These are phyloP conservation scores for Nineta flava DNA, from an alignment of 2,888 invertebrate genomes.

Conservation along the genomic window DNA sequence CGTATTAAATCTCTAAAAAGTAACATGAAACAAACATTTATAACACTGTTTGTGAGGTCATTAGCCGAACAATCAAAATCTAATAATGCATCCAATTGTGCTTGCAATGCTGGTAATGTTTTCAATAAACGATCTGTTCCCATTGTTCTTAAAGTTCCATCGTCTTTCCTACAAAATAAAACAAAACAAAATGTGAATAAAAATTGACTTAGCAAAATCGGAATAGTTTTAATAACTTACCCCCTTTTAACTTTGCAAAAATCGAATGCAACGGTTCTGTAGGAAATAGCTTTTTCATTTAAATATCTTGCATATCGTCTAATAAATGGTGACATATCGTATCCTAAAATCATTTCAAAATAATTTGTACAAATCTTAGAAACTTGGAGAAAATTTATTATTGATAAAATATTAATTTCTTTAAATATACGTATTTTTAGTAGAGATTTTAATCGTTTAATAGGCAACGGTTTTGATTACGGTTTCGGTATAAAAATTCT, in stretches of 20 bases:
- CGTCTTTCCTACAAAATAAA: conserved; percentile 64
- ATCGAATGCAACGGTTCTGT: conserved; percentile 95
- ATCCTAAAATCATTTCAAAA: conserved; percentile 45
- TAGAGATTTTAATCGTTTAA: too few relatives aligned
- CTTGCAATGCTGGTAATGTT: conserved; percentile 88
- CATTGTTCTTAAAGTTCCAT: conserved; percentile 94
- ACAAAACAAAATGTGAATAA: background rate
- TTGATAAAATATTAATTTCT: too few relatives aligned
- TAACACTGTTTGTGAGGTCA: conserved; percentile 89
- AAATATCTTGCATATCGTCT: conserved; percentile 95
- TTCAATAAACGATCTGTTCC: conserved; percentile 92
- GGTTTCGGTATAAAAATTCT: too few relatives aligned
- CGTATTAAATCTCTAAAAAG: conserved; percentile 72
- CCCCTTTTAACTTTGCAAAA: conserved; percentile 99
- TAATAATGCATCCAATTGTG: conserved; percentile 84
- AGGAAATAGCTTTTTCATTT: conserved; percentile 97
- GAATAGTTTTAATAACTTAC: conserved; percentile 36
- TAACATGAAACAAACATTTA: conserved; percentile 70
- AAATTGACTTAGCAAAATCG: background rate
- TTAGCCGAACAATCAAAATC: conserved; percentile 96
- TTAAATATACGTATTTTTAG: too few relatives aligned
- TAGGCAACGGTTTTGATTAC: too few relatives aligned
- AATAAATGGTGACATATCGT: conserved; percentile 98
- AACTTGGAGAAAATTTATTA: background rate
- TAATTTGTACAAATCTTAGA: conserved; percentile 9